Base-by-base conservation (phyloP, 2,888 invertebrate genomes). In the Drosophila ezoana region DNA sequence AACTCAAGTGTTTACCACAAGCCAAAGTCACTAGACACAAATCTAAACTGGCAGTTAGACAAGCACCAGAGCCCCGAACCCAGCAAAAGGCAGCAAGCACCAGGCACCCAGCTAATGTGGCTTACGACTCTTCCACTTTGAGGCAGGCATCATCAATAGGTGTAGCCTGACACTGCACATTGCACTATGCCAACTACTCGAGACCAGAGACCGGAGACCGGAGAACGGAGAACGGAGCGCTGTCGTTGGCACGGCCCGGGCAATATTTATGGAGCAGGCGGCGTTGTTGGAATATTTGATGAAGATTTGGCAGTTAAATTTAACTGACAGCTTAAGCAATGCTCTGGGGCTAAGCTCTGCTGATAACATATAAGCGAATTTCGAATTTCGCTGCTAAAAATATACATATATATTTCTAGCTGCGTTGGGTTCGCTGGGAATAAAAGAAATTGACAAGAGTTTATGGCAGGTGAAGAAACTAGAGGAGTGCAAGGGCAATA, bases 41-140 rank as follows among this genome's bases (percentile, higher is more conserved):
- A 83, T 83, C 89, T 89, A 89, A 83, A 83, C 87, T 83, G 83
- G 89, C 83, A 89, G 87, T 87, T 83, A 89, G 89, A 86, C 79
- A 84, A 71, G 64, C 67, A 61, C 59, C 65, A 47, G 20, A 65
- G 28, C 38, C 41, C 40, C 54, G 33, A 38, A 28, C 33, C 33
- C 14, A 14, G 47, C 16, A 23, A 4, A 10, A 44, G 38, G 41
- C 14, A 41, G 14, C 33, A 11, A 10, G 11, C 18, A 28, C 38
- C 38, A 38, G 14, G 9, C 14, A 44, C 18, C 8, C 23, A 69
- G 68, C 53, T 49, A 58, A 72, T 59, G 49, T 64, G 58, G 51
- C 54, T 61, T 40, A 47, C 56, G 32, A 23, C 47, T 41, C 11
- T 13, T 14, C 28, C 28, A 28, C 28, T 28, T 28, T 28, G 28